Evolutionary conservation across 2,113 vertebrate species (phyloP), one percentile per base, ranked within the genome.

Genomic region (Hemichromis elongatus): DNA sequence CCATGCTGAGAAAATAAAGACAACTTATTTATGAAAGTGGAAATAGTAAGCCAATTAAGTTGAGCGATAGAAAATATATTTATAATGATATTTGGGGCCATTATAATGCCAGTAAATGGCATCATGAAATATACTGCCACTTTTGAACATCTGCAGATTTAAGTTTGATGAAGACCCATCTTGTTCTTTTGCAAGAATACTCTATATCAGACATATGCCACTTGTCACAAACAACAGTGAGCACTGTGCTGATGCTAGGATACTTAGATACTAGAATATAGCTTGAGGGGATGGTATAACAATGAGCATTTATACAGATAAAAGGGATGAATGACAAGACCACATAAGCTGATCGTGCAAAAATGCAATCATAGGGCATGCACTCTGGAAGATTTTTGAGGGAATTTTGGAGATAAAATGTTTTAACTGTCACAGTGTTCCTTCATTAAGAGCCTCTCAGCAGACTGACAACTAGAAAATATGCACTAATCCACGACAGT

Each of bases 221-320:
- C 35, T 87, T 70, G 42, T 87, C 86, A 86, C 59, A 87, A 84
- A 93, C 93, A 94, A 94, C 84, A 92, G 92, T 50, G 77, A 68
- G 86, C 90, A 93, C 90, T 95, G 93, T 95, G 14, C 87, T 92
- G 81, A 91, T 52, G 87, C 61, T 83, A 77, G 28, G 83, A 79
- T 55, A 78, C 83, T 84, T 68, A 30, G 83, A 86, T 82, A 21
- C 82, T 75, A 85, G 73, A 84, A 57, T 80, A 87, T 90, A 73
- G 93, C 93, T 93, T 47, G 90, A 90, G 92, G 94, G 85, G 56
- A 88, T 83, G 66, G 82, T 50, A 42, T 86, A 78, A 93, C 89
- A 94, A 89, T 86, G 92, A 77, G 61, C 92, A 85, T 82, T 95
- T 90, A 91, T 92, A 84, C 75, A 89, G 92, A 86, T 53, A 40